Percentiles rank a stretch among this genome's conserved stretches.
These are phyloP conservation scores for Phrynocephalus versicolor DNA, from an alignment of 2,113 vertebrate species.

Conservation along the genomic window DNA sequence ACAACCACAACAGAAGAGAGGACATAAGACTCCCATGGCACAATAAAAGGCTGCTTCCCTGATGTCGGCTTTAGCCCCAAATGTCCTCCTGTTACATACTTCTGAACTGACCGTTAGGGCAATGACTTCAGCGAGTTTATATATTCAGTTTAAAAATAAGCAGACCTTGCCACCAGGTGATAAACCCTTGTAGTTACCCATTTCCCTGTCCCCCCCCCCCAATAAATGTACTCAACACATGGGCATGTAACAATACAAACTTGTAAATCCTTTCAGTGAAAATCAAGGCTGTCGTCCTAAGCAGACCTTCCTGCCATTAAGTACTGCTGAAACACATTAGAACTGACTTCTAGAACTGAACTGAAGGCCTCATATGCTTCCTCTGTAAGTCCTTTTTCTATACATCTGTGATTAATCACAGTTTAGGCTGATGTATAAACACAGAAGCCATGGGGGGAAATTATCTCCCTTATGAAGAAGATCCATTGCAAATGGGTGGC, in stretches of 20 bases:
- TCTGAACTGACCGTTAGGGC: not conserved
- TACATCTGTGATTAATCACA: not conserved
- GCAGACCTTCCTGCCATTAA: not conserved
- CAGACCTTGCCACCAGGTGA: not conserved
- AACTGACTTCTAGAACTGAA: too few species aligned
- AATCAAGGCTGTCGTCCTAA: not conserved
- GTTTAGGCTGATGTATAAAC: too few species aligned
- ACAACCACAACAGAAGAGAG: too few species aligned
- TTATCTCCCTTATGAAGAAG: too few species aligned
- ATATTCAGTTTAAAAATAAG: not conserved
- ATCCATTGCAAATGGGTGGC: not conserved
- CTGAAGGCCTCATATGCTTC: not conserved
- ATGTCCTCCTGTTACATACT: not conserved
- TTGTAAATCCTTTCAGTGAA: not conserved
- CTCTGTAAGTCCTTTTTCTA: not conserved
- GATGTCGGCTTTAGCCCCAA: too few species aligned
- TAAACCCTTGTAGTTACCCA: not conserved
- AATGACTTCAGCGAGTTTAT: not conserved
- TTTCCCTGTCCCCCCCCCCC: too few species aligned
- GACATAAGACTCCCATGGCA: too few species aligned
- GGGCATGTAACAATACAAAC: not conserved
- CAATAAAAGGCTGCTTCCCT: too few species aligned
- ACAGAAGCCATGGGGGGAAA: too few species aligned
- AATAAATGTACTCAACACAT: too few species aligned
- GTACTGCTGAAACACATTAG: not conserved